Conservation (phyloP, 1,140 invertebrate species). For the Phenacoccus solenopsis region DNA sequence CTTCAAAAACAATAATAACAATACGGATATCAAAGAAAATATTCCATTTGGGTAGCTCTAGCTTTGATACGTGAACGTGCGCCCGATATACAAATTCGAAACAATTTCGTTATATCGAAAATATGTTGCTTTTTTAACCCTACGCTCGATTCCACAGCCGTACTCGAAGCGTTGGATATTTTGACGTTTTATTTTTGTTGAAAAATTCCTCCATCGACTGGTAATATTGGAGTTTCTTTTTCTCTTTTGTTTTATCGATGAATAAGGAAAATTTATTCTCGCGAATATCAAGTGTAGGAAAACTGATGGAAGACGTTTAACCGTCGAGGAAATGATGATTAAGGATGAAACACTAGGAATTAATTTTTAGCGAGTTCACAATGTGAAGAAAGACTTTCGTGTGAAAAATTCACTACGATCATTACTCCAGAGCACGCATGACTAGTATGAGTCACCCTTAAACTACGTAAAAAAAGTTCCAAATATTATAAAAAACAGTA, state of each 20-base stretch:
- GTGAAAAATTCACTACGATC: neutral
- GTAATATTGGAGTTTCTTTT: neutral
- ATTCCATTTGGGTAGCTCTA: neutral
- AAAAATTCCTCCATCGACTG: neutral
- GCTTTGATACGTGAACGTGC: neutral
- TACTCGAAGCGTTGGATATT: neutral
- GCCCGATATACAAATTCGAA: slow-evolving; percentile 3
- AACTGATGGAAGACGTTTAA: no score
- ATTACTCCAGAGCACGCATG: no score
- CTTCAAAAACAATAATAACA: neutral
- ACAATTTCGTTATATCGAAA: neutral
- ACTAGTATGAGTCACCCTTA: no score
- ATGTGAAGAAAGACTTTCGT: neutral
- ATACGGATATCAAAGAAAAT: neutral
- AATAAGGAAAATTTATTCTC: neutral
- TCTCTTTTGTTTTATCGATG: neutral
- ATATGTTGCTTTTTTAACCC: neutral
- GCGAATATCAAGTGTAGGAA: neutral
- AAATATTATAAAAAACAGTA: neutral
- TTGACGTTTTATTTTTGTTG: neutral
- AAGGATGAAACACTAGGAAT: no score
- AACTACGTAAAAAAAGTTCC: no score
- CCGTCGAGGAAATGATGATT: no score
- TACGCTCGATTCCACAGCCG: no score
- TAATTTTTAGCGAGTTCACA: neutral